Evolutionary conservation across 2,888 invertebrate species (phyloP).

Genomic region (Ornithoptera priamus): DNA sequence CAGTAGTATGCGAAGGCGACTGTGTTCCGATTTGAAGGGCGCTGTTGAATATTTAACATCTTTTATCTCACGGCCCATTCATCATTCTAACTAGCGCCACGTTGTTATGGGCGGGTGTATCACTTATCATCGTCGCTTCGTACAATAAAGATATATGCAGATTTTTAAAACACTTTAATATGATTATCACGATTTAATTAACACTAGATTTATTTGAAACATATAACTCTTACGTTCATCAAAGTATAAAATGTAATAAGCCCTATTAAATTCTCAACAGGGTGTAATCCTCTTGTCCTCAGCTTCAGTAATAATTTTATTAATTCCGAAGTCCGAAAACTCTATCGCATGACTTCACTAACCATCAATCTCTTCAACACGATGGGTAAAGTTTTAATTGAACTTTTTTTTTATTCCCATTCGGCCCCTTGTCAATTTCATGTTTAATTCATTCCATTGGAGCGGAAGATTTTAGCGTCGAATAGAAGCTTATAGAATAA

Average conservation of each 20-base stretch:
- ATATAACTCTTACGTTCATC: not conserved
- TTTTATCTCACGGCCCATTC: no score
- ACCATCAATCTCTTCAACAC: slow-evolving; percentile 9
- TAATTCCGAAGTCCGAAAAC: slow-evolving; percentile 13
- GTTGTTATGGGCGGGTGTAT: no score
- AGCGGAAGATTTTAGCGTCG: not conserved
- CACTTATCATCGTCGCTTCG: no score
- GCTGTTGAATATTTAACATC: no score
- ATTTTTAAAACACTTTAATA: no score
- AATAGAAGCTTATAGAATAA: not conserved
- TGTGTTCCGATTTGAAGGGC: no score
- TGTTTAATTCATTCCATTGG: not conserved
- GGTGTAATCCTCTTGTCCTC: slow-evolving; percentile 4
- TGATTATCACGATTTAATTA: no score
- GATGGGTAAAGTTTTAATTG: slow-evolving; percentile 12
- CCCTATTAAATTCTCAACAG: slow-evolving; percentile 1
- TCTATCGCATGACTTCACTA: slow-evolving; percentile 21
- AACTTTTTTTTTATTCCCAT: slow-evolving; percentile 12
- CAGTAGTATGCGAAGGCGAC: no score
- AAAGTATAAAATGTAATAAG: slow-evolving; percentile 1
- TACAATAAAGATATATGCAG: no score
- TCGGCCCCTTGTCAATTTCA: slow-evolving; percentile 1
- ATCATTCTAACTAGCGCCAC: no score
- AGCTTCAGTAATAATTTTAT: slow-evolving; percentile 17
- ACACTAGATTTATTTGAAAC: not conserved